Evolutionary conservation across 2,888 invertebrate species (phyloP), one percentile per base, ranked within the genome.

Genomic region (Rutpela maculata): DNA sequence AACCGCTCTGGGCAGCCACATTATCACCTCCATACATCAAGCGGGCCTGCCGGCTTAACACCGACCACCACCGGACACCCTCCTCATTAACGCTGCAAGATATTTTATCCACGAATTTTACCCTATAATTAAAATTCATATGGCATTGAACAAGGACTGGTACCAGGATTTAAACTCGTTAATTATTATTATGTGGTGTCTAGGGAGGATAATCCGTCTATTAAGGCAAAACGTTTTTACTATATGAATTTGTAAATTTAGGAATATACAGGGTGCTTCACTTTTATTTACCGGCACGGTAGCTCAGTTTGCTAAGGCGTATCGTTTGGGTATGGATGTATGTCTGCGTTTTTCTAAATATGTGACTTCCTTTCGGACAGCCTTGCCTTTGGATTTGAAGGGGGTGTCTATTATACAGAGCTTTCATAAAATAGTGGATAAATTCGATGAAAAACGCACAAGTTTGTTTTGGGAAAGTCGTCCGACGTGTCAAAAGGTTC

Each of bases 11-110:
- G 74, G 77, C 77, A 69, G 69, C 77, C 77, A 77, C 77, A 77
- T 77, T 77, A 77, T 77, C 77, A 68, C 77, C 69, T 74, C 74
- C 77, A 77, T 77, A 74, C 74, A 77, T 77, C 77, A 77, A 73
- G 69, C 19, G 66, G 63, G 60, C 56, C 22, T 12, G 19, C 19
- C 71, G 75, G 75, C 69, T 75, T 70, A 26, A 38, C 69, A 55
- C 63, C 26, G 59, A 67, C 72, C 67, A 55, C 59, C 18, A 38
- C 72, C 74, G 57, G 74, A 43, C 74, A 59, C 77, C 57, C 57
- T 60, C 43, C 68, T 77, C 74, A 69, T 77, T 74, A 74, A 69
- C 74, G 31, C 77, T 50, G 70, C 38, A 38, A 70, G 31, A 59
- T 70, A 59, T 70, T 70, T 70, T 70, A 70, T 70, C 69, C 59